These are phyloP conservation scores for Dasyurus viverrinus DNA, from an alignment of 2,113 vertebrate genomes.

Conservation along the genomic window DNA sequence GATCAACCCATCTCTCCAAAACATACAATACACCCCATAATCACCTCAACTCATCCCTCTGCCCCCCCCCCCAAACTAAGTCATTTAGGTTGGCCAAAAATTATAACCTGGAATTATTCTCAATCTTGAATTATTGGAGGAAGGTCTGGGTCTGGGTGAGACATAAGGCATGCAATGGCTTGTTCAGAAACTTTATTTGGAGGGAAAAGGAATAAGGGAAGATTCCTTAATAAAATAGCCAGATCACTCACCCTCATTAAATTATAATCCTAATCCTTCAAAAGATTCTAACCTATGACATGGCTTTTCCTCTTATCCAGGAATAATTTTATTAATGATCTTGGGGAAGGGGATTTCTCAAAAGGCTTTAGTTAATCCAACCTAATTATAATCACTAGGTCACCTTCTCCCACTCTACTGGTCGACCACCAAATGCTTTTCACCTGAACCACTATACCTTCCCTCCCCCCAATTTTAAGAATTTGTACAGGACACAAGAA, in stretches of 20 bases:
- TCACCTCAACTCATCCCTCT: not conserved
- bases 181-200: not conserved
- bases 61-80: not conserved
- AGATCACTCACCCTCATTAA: not conserved
- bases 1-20: not conserved
- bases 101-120: not conserved
- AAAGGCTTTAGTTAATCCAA: conserved; percentile 17
- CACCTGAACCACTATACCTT: not conserved
- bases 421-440: not conserved
- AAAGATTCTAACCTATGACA: not conserved
- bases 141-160: not conserved
- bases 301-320: not conserved
- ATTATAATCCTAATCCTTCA: not conserved
- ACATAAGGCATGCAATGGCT: not conserved
- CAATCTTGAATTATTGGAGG: not conserved
- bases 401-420: not conserved
- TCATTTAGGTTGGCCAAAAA: not conserved
- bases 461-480: not conserved
- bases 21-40: accelerated
- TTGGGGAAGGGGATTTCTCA: conserved; percentile 26
- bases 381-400: not conserved
- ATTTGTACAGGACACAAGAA: not conserved
- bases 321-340: not conserved
- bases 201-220: not conserved
- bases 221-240: not conserved